Evolutionary conservation across 2,797 vertebrate species (phyloP).

Genomic region (Phalloptychus januarius): DNA sequence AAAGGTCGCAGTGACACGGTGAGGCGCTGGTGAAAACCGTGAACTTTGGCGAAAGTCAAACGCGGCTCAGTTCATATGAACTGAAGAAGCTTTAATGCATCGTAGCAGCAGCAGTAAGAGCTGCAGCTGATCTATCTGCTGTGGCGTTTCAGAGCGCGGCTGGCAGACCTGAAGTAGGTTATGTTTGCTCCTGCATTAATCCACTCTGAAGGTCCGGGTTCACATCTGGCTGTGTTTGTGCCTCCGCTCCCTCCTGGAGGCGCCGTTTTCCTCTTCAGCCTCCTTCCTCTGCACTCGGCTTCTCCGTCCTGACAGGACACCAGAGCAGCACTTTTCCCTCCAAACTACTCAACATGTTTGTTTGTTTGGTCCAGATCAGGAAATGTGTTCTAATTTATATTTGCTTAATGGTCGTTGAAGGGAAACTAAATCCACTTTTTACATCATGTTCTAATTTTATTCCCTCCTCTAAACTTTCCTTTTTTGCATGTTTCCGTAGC

Average conservation of each 20-base stretch:
- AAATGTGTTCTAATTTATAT: neutral
- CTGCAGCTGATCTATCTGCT: constrained; percentile 60
- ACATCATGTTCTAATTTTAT: neutral
- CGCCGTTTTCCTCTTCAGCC: constrained; percentile 52
- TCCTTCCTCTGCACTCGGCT: constrained; percentile 36
- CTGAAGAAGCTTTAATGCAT: constrained; percentile 15
- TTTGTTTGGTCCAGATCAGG: neutral
- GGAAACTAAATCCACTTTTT: neutral
- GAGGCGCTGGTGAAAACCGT: constrained; percentile 47
- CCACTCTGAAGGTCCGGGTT: constrained; percentile 58
- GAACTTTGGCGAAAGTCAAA: constrained; percentile 49
- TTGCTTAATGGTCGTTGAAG: too few species aligned
- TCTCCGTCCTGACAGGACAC: constrained; percentile 45
- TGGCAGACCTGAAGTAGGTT: constrained; percentile 74
- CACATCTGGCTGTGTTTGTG: constrained; percentile 69
- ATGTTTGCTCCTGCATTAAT: constrained; percentile 59
- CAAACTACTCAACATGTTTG: neutral
- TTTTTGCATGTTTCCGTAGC: too few species aligned
- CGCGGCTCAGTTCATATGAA: neutral
- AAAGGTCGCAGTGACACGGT: constrained; percentile 68
- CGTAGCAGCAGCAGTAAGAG: neutral
- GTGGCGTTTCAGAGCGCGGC: constrained; percentile 55
- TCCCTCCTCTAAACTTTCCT: too few species aligned
- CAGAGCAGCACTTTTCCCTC: constrained; percentile 14
- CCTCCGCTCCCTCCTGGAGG: constrained; percentile 56